Base-by-base conservation (phyloP, 2,113 vertebrate species). In the Urocynchramus pylzowi region DNA sequence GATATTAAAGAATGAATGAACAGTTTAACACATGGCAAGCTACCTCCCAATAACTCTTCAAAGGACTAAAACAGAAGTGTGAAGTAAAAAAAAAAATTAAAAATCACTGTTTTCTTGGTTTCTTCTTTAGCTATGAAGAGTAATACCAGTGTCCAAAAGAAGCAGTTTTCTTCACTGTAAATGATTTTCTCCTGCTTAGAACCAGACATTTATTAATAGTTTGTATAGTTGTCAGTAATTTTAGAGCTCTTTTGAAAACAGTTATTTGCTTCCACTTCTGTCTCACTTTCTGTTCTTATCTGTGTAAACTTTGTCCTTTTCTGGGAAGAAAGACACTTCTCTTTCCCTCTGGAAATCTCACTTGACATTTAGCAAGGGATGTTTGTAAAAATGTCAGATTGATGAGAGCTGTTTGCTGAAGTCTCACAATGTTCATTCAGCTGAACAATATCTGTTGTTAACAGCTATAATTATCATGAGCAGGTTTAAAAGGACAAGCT, bases 341-440 rank as follows among this genome's bases (percentile, higher is more conserved):
- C 65, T 93, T 95, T 70, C 76, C 87, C 60, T 97, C 71, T 87
- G 93, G 95, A 98, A 98, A 98, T 98, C 90, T 96, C 89, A 74
- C 89, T 97, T 98, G 97, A 97, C 97, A 98, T 98, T 98, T 97
- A 96, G 93, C 94, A 97, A 97, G 94, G 92, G 95, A 94, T 57
- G 41, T 97, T 98, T 97, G 74, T 97, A 96, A 97, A 97, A 96
- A 96, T 93, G 97, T 98, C 97, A 98, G 94, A 94, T 95, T 98
- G 97, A 98, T 98, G 97, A 96, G 97, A 97, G 77, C 94, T 87
- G 88, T 97, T 97, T 97, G 79, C 89, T 94, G 85, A 94, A 97
- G 91, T 93, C 87, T 93, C 44, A 49, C 84, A 16, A 30, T 83
- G 90, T 96, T 97, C 96, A 56, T 89, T 97, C 84, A 76, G 80